Base-by-base conservation (phyloP, 1,140 invertebrate genomes). In the Procambarus virginalis region DNA sequence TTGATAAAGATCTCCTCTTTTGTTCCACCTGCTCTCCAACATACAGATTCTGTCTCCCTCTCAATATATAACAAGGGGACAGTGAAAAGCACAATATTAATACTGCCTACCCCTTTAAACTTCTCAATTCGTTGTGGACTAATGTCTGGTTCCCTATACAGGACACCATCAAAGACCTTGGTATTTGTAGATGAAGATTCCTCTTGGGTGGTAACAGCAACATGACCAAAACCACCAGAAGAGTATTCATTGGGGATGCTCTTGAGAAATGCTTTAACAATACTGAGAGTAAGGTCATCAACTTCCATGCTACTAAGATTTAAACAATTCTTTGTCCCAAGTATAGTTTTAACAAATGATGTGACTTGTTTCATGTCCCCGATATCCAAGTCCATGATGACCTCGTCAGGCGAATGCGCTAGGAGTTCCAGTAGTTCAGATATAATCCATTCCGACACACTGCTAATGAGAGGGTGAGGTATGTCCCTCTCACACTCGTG, bases 301-400 rank as follows among this genome's bases (percentile, higher is more conserved):
- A 84, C 64, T n/a, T 51, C 88, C 48, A 51, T 3, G 17, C 34
- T 58, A 8, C 8, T 84, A 45, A 89, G 88, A n/a, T 68, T 34
- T 10, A 89, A 48, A 55, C 45, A 77, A 34, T 49, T 78, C 34
- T 89, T 89, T 76, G 88, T 73, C n/a, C 81, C 58, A 46, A 89
- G 58, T 64, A 89, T 89, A 34, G 88, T 89, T 45, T 89, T 84
- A 17, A 89, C 88, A 89, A 89, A 89, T 17, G 81, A 84, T 22
- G 76, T 68, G n/a, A 89, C 82, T 60, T 89, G 88, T 4, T 84
- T n/a, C 73, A 89, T 89, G 45, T 89, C 82, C n/a, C 81, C 88
- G 58, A 89, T 84, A 58, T 89, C 88, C 73, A 89, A 68, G 22
- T 89, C 88, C 60, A 84, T 84, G 58, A 79, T 81, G n/a, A 89